Evolutionary conservation across 2,113 vertebrate genomes (phyloP), one percentile per base, ranked within the genome.

Genomic region (Stegastes partitus): DNA sequence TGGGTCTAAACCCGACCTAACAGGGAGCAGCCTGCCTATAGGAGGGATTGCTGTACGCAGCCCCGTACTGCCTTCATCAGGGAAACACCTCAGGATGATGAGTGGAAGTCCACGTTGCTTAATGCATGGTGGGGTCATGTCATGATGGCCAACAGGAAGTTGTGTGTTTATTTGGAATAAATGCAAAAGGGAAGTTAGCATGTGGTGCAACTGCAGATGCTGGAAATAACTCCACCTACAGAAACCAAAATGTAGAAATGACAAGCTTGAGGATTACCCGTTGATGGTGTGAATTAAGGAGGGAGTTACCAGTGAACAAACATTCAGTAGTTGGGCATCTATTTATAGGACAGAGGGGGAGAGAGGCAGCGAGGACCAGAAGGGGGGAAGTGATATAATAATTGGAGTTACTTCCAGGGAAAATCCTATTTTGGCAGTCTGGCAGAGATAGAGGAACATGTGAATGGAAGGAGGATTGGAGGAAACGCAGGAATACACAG

Each of bases 401-500:
- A 87, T 78, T 84, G 74, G 74, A 91, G 77, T 82, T 85, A 82
- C 61, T 79, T 88, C 64, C 86, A 89, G 84, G 71, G 80, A 84
- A 89, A 91, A 87, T 90, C 81, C 84, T 87, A 86, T 88, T 87
- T 90, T 87, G 25, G 3, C 85, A 69, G 74, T 84, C 89, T 85
- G 79, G 69, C 83, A 84, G 74, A 84, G 84, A 89, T 80, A 83
- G 58, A 84, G 83, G 55, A 50, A 78, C 49, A 64, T 56, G 73
- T 75, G 69, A 82, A 88, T 77, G 82, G 84, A 74, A 68, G 79
- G 83, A 76, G 83, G 87, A 88, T 64, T 75, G 78, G 53, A 62
- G 71, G 42, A 23, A 77, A 76, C 44, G 65, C 49, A 82, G 76
- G 74, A 74, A 86, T 62, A 83, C 59, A 80, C 68, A 49, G 61